A percentile compares a stretch with the other conserved stretches of the same genome.
Conservation (phyloP, 2,888 invertebrate species). For the Zootermopsis nevadensis region DNA sequence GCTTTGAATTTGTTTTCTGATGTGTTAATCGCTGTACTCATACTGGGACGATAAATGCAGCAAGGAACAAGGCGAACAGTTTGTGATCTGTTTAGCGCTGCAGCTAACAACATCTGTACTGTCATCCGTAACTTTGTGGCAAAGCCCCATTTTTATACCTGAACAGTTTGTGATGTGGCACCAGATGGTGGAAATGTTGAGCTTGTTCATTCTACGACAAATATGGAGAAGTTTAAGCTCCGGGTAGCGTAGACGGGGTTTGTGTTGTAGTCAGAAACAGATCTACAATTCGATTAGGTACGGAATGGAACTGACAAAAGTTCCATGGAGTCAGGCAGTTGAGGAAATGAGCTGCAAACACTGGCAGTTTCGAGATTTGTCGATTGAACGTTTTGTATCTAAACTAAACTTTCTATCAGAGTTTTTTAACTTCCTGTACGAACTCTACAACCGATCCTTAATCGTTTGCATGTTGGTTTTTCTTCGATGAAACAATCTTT, state of each 20-base stretch:
- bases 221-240: neutral
- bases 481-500: too few relatives aligned
- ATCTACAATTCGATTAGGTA: neutral
- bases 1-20: neutral
- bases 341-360: neutral
- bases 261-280: neutral
- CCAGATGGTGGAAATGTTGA: neutral
- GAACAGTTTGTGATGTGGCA: neutral
- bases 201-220: neutral
- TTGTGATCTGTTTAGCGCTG: neutral
- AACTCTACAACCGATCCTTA: too few relatives aligned
- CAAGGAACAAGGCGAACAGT: neutral
- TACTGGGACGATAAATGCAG: neutral
- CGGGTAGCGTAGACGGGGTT: neutral
- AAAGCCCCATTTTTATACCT: constrained; percentile 3
- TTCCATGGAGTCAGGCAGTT: neutral
- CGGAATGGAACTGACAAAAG: neutral
- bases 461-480: too few relatives aligned
- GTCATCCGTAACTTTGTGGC: neutral
- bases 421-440: too few relatives aligned
- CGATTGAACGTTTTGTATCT: neutral
- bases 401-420: neutral
- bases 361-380: neutral
- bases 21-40: neutral
- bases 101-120: neutral